Percentiles rank a stretch among this genome's conserved stretches.
phyloP scores from a whole-genome alignment of 2,797 vertebrate genomes.

The Ptychadena robeensis region DNA sequence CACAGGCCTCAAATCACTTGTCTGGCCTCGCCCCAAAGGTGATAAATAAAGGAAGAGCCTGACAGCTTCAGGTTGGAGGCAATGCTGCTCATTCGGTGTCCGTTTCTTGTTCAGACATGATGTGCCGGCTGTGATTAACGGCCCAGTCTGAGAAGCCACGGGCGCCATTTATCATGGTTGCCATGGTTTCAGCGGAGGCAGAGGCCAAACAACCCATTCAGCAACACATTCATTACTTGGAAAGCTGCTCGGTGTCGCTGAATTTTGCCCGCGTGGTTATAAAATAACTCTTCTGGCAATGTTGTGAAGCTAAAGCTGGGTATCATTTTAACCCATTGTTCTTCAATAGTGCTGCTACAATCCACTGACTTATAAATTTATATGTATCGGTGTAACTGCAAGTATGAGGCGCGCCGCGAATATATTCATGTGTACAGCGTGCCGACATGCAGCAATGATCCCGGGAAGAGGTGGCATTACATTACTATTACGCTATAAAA shows the following conservation, averaged over 20 bases:
- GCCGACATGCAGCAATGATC: conserved; percentile 18
- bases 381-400: conserved; percentile 6
- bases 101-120: conserved; percentile 26
- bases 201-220: conserved; percentile 35
- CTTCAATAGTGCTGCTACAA: conserved; percentile 4
- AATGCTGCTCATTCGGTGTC: conserved; percentile 14
- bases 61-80: conserved; percentile 5
- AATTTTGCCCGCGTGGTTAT: conserved; percentile 43
- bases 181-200: conserved; percentile 39
- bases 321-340: conserved; percentile 1
- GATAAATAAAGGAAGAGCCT: conserved; percentile 12
- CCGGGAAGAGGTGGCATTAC: neutral
- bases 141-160: conserved; percentile 22
- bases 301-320: conserved; percentile 38
- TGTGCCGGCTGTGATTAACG: conserved; percentile 19
- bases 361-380: neutral
- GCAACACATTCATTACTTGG: conserved; percentile 41
- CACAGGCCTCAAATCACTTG: conserved; percentile 4
- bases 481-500: neutral
- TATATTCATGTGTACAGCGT: conserved; percentile 3
- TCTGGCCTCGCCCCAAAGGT: conserved; percentile 1
- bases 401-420: conserved; percentile 24
- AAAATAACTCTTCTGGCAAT: conserved; percentile 36
- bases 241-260: conserved; percentile 40
- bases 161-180: conserved; percentile 48